Conservation (phyloP, 2,113 vertebrate species). For the Cyanoliseus patagonus region DNA sequence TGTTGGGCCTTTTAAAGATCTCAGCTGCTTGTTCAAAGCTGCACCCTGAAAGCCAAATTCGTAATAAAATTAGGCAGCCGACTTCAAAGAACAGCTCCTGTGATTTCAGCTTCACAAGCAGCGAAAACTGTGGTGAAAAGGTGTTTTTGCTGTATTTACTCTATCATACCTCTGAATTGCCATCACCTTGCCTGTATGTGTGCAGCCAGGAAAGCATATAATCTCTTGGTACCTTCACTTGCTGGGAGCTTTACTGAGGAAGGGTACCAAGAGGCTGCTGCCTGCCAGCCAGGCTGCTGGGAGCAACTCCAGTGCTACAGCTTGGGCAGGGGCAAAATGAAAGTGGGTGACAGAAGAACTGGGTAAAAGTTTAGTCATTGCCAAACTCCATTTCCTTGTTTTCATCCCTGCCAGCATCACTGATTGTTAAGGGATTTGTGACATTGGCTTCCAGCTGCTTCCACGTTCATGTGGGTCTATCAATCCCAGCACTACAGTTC, state of each 20-base stretch:
- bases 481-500: background rate
- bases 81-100: background rate
- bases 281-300: background rate
- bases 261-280: fast-evolving
- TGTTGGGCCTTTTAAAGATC: background rate
- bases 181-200: background rate
- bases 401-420: background rate
- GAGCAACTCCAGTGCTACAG: background rate
- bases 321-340: fast-evolving
- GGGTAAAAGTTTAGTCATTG: background rate
- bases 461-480: background rate
- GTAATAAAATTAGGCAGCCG: background rate
- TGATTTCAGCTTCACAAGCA: background rate
- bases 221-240: background rate
- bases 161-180: background rate
- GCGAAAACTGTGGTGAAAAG: fast-evolving
- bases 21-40: background rate
- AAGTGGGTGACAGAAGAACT: background rate
- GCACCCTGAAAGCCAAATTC: background rate
- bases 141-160: background rate
- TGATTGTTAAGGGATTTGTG: background rate
- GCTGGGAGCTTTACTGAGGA: background rate
- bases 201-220: background rate
- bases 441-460: background rate
- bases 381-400: background rate